phyloP scores from a whole-genome alignment of 2,797 vertebrate species.

The Sphenodon punctatus region DNA sequence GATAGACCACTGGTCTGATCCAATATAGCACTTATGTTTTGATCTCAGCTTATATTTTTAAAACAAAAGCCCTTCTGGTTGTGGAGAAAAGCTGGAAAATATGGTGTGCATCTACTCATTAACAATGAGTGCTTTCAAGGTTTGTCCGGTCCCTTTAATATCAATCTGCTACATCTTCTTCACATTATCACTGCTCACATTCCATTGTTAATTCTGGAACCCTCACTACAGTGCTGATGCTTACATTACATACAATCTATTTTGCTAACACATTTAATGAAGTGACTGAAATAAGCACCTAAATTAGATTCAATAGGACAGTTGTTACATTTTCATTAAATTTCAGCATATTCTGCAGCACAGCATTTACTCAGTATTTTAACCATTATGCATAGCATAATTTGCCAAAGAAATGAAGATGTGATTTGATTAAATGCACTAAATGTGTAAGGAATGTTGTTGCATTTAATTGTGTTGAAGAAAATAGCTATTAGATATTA shows the following conservation, averaged over 20 bases:
- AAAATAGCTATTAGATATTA: conserved; percentile 62
- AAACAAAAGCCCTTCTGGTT: too few relatives aligned
- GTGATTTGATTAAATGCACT: conserved; percentile 48
- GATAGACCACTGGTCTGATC: too few relatives aligned
- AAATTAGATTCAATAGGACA: conserved; percentile 51
- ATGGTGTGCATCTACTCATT: too few relatives aligned
- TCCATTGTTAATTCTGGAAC: conserved; percentile 33
- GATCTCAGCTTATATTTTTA: too few relatives aligned
- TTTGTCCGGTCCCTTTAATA: conserved; percentile 37
- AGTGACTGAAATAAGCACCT: conserved; percentile 53
- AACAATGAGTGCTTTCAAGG: too few relatives aligned
- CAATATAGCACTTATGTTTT: too few relatives aligned
- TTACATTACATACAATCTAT: conserved; percentile 49
- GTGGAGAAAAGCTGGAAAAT: too few relatives aligned
- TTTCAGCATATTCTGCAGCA: conserved; percentile 28
- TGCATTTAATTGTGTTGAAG: conserved; percentile 54
- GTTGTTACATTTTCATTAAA: conserved; percentile 51
- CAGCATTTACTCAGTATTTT: conserved; percentile 48
- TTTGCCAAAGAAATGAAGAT: conserved; percentile 49
- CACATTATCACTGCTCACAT: not conserved
- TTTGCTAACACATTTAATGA: conserved; percentile 57
- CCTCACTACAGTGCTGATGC: conserved; percentile 29
- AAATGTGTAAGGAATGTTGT: conserved; percentile 35
- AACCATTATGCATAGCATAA: conserved; percentile 35
- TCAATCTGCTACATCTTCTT: not conserved